phyloP scores from a whole-genome alignment of 2,797 vertebrate species.

The Potorous gilbertii region DNA sequence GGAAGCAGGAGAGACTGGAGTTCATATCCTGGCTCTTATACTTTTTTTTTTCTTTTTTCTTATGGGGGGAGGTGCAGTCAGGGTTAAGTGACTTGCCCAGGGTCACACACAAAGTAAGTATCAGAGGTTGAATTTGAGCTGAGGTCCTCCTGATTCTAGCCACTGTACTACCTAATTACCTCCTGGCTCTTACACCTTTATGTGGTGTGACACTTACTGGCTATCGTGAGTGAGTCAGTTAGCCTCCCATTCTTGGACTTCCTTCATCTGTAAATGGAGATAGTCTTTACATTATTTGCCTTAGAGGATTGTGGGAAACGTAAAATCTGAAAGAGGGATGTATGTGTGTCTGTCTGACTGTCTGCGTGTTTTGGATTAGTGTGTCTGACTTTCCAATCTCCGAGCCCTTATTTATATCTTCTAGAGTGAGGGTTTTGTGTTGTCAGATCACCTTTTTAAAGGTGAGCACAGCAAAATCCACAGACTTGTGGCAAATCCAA shows the following conservation, averaged over 20 bases:
- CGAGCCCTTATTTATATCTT: not conserved
- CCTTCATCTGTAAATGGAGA: not conserved
- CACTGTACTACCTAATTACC: not conserved
- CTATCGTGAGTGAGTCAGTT: not conserved
- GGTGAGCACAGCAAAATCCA: conserved; percentile 1
- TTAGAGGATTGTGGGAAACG: not conserved
- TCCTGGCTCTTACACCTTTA: not conserved
- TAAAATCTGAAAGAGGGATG: not conserved
- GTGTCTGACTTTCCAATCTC: not conserved
- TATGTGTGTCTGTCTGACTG: not conserved
- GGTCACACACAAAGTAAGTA: not conserved
- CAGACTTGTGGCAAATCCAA: not conserved
- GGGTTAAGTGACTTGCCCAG: not conserved
- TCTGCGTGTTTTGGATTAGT: not conserved
- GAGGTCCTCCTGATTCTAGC: not conserved
- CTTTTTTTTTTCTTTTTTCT: not conserved
- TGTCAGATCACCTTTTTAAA: not conserved
- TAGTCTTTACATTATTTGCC: not conserved
- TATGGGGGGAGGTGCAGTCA: not conserved
- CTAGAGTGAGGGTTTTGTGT: not conserved
- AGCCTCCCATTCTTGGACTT: not conserved
- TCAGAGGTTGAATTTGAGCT: not conserved
- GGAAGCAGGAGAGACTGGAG: not conserved
- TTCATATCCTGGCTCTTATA: not conserved
- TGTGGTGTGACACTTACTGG: not conserved